Conservation (phyloP, 2,888 invertebrate species). For the Xylocampa areola region DNA sequence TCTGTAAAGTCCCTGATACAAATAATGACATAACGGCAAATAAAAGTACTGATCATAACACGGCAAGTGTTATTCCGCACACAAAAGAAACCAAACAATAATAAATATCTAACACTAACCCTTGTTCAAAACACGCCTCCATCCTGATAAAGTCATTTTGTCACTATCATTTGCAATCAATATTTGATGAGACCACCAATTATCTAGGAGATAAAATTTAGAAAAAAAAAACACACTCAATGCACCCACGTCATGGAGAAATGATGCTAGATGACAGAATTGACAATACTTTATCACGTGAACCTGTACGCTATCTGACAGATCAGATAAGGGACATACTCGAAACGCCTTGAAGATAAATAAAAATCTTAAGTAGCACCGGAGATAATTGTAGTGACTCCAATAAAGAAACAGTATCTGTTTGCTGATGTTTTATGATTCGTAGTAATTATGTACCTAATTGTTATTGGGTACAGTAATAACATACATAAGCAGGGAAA, state of each 20-base stretch:
- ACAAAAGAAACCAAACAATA: neutral
- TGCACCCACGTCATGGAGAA: conserved; percentile 12
- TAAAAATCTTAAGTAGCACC: conserved; percentile 21
- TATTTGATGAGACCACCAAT: neutral
- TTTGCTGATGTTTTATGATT: neutral
- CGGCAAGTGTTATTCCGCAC: neutral
- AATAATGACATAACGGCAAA: too few relatives aligned
- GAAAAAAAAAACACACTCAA: conserved; percentile 10
- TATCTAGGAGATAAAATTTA: too few relatives aligned
- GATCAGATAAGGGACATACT: conserved; percentile 47
- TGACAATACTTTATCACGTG: conserved; percentile 26
- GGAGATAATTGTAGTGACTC: conserved; percentile 13
- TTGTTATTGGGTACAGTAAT: too few relatives aligned
- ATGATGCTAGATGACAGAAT: conserved; percentile 31
- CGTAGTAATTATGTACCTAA: too few relatives aligned
- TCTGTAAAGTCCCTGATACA: too few relatives aligned
- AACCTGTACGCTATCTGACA: conserved; percentile 31
- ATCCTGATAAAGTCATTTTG: conserved; percentile 78
- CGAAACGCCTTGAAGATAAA: conserved; percentile 57
- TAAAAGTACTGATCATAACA: too few relatives aligned
- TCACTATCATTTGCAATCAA: conserved; percentile 3
- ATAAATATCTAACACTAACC: conserved; percentile 60
- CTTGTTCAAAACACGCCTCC: conserved; percentile 78
- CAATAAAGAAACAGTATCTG: neutral
- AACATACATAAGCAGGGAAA: too few relatives aligned